phyloP scores from a whole-genome alignment of 2,113 vertebrate genomes.

The Oplegnathus fasciatus region DNA sequence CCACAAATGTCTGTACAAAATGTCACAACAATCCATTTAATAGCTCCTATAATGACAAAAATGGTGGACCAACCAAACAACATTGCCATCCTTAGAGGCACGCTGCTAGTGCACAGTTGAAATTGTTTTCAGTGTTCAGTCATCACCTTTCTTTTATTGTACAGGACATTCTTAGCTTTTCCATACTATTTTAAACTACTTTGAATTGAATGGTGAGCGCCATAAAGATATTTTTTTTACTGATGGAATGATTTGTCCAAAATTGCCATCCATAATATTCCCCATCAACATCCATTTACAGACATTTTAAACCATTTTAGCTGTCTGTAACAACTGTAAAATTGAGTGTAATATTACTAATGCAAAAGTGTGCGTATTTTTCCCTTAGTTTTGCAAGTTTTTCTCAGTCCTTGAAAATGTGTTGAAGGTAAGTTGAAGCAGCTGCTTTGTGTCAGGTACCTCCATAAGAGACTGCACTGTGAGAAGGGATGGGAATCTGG shows the following conservation, averaged over 20 bases:
- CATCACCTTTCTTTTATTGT: not conserved
- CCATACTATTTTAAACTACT: not conserved
- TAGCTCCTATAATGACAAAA: not conserved
- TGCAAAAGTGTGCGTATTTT: conserved; percentile 9
- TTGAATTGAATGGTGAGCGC: not conserved
- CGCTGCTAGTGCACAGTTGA: no score
- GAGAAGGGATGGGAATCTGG: conserved; percentile 64
- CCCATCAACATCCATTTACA: not conserved
- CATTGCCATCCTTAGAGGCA: no score
- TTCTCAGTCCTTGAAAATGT: conserved; percentile 59
- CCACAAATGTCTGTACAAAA: not conserved
- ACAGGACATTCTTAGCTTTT: not conserved
- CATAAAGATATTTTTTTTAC: not conserved
- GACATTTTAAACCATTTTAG: not conserved
- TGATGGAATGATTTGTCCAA: not conserved
- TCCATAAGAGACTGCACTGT: conserved; percentile 64
- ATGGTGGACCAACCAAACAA: not conserved
- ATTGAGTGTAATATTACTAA: conserved; percentile 19
- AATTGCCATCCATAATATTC: not conserved
- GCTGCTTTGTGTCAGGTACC: conserved; percentile 66
- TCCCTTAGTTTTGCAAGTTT: conserved; percentile 16
- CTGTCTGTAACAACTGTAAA: conserved; percentile 3
- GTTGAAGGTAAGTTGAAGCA: conserved; percentile 64
- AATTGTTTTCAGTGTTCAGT: conserved; percentile 6
- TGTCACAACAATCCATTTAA: not conserved